phyloP scores from a whole-genome alignment of 2,113 vertebrate species.

The Takifugu bimaculatus region DNA sequence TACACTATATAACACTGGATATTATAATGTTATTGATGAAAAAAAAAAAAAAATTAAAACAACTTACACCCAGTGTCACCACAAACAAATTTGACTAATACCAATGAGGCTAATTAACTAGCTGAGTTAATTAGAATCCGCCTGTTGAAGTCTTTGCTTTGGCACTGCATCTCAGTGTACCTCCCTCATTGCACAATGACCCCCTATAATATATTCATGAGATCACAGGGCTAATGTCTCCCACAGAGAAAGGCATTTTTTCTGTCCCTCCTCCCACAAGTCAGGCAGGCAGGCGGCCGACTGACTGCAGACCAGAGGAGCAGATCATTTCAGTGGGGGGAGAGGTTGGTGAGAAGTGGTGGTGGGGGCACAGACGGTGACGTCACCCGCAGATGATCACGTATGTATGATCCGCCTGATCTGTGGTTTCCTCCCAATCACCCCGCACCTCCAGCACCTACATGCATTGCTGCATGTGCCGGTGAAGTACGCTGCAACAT shows the following conservation, averaged over 20 bases:
- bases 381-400: conserved; percentile 38
- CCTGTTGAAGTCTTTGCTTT: conserved; percentile 18
- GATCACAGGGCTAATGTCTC: conserved; percentile 73
- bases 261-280: conserved; percentile 58
- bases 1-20: not conserved
- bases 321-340: conserved; percentile 42
- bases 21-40: not conserved
- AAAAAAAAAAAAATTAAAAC: not conserved
- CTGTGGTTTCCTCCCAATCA: conserved; percentile 2
- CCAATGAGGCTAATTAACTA: not conserved
- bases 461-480: not conserved
- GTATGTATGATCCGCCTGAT: conserved; percentile 27
- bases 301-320: conserved; percentile 66
- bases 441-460: conserved; percentile 17
- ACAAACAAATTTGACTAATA: no score
- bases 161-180: conserved; percentile 58
- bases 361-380: conserved; percentile 27
- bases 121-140: not conserved
- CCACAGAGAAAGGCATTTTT: conserved; percentile 62
- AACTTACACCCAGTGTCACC: not conserved
- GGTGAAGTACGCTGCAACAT: not conserved
- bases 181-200: conserved; percentile 72
- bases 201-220: conserved; percentile 77
- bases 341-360: not conserved
- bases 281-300: conserved; percentile 52